Base-by-base conservation (phyloP, 2,888 invertebrate genomes). In the Melanostoma scalare region DNA sequence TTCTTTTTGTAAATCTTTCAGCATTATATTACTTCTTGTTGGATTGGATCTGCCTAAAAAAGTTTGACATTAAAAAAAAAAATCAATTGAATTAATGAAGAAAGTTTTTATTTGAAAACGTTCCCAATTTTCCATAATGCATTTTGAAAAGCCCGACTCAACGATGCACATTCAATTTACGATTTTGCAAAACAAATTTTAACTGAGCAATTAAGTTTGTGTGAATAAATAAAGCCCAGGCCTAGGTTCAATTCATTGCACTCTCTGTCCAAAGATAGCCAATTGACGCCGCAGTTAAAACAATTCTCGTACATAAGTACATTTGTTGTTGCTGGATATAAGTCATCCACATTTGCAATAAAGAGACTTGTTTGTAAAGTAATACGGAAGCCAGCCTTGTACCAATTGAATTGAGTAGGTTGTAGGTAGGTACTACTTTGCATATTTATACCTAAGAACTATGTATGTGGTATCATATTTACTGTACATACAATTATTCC, bases 271-370 rank as follows among this genome's bases (percentile, higher is more conserved):
- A 8, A 9, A 42, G 3, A 40, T 38, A 52, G 5, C 44, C 36
- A 53, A 72, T 61, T 61, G 44, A 2, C 36, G 2, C 20, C 10
- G 30, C 35, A 72, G 61, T 61, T 61, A 72, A 72, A 72, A 53
- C 52, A 52, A 40, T 30, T 52, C 35, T 42, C 42, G 40, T 50
- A 42, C 50, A n/a, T 42, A n/a, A 42, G 9, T 42, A 35, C 52
- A 60, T 8, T 38, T n/a, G n/a, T 44, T 46, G 8, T 9, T 55
- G 46, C 20, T 44, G 36, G 10, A 40, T 3, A 4, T 33, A 6
- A n/a, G n/a, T n/a, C 8, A 4, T 20, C 5, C 33, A 46, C n/a
- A 35, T 2, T 30, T 30, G 9, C 20, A 36, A 20, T 1, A 36
- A 30, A 3, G 0, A 53, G 33, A 10, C 8, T 38, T 42, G 3